Percentiles rank a stretch among this genome's conserved stretches.
Conservation (phyloP, 2,888 invertebrate species). For the Acanthosepion esculentum region DNA sequence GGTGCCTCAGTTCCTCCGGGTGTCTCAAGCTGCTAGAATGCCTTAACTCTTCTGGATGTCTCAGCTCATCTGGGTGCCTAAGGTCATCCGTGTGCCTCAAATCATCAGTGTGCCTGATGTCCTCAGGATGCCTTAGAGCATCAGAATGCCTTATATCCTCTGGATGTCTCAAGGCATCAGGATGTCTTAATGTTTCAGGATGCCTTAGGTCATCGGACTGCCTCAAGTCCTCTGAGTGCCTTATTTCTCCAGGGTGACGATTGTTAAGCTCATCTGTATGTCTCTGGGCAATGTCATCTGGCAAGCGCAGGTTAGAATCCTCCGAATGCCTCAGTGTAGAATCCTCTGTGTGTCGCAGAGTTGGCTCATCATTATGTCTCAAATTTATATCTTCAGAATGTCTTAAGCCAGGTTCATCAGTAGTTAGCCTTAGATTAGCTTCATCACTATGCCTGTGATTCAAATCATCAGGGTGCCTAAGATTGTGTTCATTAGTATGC, state of each 20-base stretch:
- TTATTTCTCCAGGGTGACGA: conserved; percentile 42
- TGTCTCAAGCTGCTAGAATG: conserved; percentile 39
- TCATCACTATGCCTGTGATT: conserved; percentile 43
- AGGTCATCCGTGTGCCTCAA: conserved; percentile 42
- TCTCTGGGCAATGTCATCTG: conserved; percentile 41
- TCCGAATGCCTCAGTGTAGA: conserved; percentile 40
- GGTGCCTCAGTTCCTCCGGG: conserved; percentile 43
- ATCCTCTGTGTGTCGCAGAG: conserved; percentile 43
- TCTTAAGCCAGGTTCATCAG: conserved; percentile 36
- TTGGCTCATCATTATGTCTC: conserved; percentile 42
- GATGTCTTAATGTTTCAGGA: conserved; percentile 42
- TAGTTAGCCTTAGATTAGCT: conserved; percentile 4
- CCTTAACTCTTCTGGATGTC: conserved; percentile 43
- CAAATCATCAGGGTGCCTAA: conserved; percentile 43
- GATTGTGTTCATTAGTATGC: conserved; percentile 40
- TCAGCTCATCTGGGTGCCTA: conserved; percentile 40
- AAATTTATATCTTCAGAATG: conserved; percentile 38
- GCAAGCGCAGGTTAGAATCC: conserved; percentile 45
- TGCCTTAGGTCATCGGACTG: conserved; percentile 41
- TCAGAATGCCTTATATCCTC: conserved; percentile 40
- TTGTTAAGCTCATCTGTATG: conserved; percentile 43
- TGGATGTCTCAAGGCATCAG: conserved; percentile 37
- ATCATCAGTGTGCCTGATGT: conserved; percentile 43
- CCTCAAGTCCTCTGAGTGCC: conserved; percentile 42
- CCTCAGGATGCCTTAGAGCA: conserved; percentile 41